Base-by-base conservation (phyloP, 2,888 invertebrate species). In the Microplitis manilae region DNA sequence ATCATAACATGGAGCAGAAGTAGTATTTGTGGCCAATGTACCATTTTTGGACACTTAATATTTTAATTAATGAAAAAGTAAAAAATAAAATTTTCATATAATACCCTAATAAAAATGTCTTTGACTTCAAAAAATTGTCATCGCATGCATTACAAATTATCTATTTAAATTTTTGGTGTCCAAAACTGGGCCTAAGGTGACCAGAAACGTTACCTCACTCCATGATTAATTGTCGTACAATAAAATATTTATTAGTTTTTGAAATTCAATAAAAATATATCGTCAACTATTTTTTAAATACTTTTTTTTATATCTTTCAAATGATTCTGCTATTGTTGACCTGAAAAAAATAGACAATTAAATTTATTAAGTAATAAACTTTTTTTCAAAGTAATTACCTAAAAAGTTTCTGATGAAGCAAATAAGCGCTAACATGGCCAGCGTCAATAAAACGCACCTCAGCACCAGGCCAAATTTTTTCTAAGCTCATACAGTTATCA, bases 401-500 rank as follows among this genome's bases (percentile, higher is more conserved):
- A 91, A 98, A 98, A 30, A 95, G 91, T 84, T 95, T 94, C 88
- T 97, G 95, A 88, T 97, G 95, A 85, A 96, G 92, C 72, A 98
- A 92, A 88, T 97, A 97, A 0, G 96, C 97, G 83, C 94, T 93
- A 2, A 98, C 95, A 89, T 98, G 98, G 0, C 97, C 97, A 5
- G 96, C 94, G 89, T 97, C 94, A 17, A 98, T 92, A 88, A 95
- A 96, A 77, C 96, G 93, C 67, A 98, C 93, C 88, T 97, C 96
- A 2, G 94, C 94, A 1, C 97, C 97, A 0, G 97, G 97, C 98
- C 98, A 98, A 84, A 98, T 93, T 85, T 97, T 95, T 84, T 95
- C 94, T 68, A 98, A 91, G 77, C 94, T 93, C 73, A 95, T 93
- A 69, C 96, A 95, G 72, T 96, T 95, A 2, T 95, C 94, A 40